Evolutionary conservation across 2,797 vertebrate genomes (phyloP), one percentile per base, ranked within the genome.

Genomic region (Telmatherina bonti): DNA sequence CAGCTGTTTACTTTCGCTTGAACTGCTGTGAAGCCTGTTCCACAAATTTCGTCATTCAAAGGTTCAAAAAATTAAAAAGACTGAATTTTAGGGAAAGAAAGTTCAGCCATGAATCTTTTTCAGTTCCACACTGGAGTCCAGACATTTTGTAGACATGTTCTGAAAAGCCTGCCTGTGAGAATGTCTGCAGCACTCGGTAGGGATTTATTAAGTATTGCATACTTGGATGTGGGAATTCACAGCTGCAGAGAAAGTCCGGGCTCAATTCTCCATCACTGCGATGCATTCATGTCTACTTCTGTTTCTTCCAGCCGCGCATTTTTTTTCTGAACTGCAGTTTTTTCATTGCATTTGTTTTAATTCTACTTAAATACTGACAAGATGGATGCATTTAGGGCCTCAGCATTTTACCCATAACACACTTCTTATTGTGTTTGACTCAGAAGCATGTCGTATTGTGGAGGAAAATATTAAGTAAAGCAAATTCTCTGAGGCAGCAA

Each of bases 401-500:
- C 26, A 1, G 5, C 15, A 12, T 72, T 51, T 67, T 53, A 38
- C 41, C 20, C 45, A 43, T 33, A 53, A 29, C 38, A 24, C 51
- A 15, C 24, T 6, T 67, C n/a, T 31, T 7, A 72, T 86, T 60
- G 66, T 62, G 60, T 73, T 87, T 57, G 13, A 82, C 70, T 72
- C 56, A 69, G 29, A 22, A 65, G 69, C 56, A 66, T 82, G 82
- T 78, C 62, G 69, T 79, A 68, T 57, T 60, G 72, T 78, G 33
- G 63, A 81, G 47, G 74, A 82, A 27, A 56, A 74, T 78, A 51
- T 77, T 49, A 59, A 62, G 67, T 74, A 65, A 84, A 70, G 72
- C 74, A 74, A 75, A 85, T 81, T 75, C 61, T 78, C 65, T 13
- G 52, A 78, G 79, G 84, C 79, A 76, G 71, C 72, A 76, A 76